These are phyloP conservation scores for Mellivora capensis DNA, from an alignment of 2,113 vertebrate genomes.

Conservation along the genomic window DNA sequence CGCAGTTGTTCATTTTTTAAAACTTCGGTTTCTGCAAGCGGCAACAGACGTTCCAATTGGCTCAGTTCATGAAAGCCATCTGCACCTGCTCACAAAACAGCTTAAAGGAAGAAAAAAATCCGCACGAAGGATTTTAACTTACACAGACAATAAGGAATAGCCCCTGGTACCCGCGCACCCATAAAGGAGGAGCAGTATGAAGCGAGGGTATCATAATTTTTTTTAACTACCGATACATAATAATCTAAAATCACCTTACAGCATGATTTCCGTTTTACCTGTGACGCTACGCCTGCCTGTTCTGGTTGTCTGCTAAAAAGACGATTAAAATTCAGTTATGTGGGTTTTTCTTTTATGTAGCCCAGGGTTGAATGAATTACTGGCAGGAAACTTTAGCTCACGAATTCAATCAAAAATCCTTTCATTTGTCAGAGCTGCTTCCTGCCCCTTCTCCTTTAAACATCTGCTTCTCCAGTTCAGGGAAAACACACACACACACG, in stretches of 20 bases:
- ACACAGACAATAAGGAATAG: background rate
- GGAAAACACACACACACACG: slow-evolving; percentile 64
- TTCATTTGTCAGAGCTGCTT: slow-evolving; percentile 86
- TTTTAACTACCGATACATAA: slow-evolving; percentile 30
- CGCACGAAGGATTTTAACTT: background rate
- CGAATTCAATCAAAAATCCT: slow-evolving; percentile 85
- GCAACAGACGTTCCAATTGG: slow-evolving; percentile 41
- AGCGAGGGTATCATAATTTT: background rate
- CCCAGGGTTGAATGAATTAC: slow-evolving; percentile 84
- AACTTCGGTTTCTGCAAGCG: slow-evolving; percentile 28
- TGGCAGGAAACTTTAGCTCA: slow-evolving; percentile 85
- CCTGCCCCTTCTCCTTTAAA: slow-evolving; percentile 82
- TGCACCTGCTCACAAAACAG: slow-evolving; percentile 73
- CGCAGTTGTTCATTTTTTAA: background rate
- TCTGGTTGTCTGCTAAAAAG: slow-evolving; percentile 73
- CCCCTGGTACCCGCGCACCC: background rate
- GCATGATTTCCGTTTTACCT: slow-evolving; percentile 69
- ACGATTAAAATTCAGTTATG: slow-evolving; percentile 81
- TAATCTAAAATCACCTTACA: slow-evolving; percentile 40
- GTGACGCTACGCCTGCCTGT: slow-evolving; percentile 57
- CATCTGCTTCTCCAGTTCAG: slow-evolving; percentile 84
- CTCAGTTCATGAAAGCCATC: slow-evolving; percentile 56
- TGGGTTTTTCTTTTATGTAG: slow-evolving; percentile 78
- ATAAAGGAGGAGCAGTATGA: background rate
- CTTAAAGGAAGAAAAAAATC: slow-evolving; percentile 10